These are phyloP conservation scores for Tachina fera DNA, from an alignment of 2,888 invertebrate species.

Conservation along the genomic window DNA sequence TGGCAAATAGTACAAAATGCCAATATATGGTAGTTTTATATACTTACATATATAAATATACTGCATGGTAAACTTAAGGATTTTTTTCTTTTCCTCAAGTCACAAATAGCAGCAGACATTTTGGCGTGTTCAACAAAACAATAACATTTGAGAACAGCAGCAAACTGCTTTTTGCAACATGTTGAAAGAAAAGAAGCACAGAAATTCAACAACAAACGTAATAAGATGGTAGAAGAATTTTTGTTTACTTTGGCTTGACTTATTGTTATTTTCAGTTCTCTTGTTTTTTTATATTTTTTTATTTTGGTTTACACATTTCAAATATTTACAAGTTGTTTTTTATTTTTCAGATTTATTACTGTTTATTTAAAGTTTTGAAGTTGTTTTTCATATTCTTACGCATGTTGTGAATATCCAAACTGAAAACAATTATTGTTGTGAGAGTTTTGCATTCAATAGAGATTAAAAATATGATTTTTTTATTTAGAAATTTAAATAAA, in stretches of 20 bases:
- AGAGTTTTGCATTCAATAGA: too few species aligned
- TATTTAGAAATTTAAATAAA: too few species aligned
- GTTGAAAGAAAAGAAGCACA: constrained; percentile 18
- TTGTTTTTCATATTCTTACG: constrained; percentile 16
- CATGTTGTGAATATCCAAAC: constrained; percentile 4
- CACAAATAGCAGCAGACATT: constrained; percentile 55
- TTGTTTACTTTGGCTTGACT: constrained; percentile 55
- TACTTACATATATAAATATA: constrained; percentile 3
- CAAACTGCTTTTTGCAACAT: constrained; percentile 20
- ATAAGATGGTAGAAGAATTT: constrained; percentile 7
- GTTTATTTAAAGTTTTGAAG: constrained; percentile 19
- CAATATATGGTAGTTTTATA: not conserved
- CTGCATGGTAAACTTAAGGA: constrained; percentile 42
- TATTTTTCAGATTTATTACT: constrained; percentile 19
- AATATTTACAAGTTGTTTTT: constrained; percentile 11
- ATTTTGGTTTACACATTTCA: constrained; percentile 5
- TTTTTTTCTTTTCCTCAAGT: constrained; percentile 28
- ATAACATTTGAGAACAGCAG: constrained; percentile 26
- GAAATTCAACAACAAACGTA: constrained; percentile 10
- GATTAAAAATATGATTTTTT: too few species aligned
- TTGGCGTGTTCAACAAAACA: constrained; percentile 60
- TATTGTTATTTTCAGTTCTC: constrained; percentile 7
- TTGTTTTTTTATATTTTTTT: constrained; percentile 2
- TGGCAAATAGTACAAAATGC: constrained; percentile 28
- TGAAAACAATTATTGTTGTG: not conserved